Base-by-base conservation (phyloP, 2,113 vertebrate genomes). In the Scolopax mira region DNA sequence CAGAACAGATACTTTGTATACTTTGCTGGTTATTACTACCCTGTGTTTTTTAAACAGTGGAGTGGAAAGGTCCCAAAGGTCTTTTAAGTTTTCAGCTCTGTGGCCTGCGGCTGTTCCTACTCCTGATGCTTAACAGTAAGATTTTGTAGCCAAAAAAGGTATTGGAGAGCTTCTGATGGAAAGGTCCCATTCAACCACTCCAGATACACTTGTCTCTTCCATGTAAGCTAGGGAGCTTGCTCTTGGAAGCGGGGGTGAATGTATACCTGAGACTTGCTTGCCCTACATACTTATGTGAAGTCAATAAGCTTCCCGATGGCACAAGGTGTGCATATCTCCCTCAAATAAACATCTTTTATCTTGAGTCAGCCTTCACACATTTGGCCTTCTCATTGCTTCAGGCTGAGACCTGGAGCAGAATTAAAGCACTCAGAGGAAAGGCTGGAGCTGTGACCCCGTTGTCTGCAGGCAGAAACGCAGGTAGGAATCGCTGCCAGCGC, bases 271-370 rank as follows among this genome's bases (percentile, higher is more conserved):
- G 15, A 5, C n/a, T 77, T 35, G 30, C 44, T 52, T 48, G 18
- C 14, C 2, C 0, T n/a, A 13, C 1, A 0, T 52, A 19, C 55
- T 41, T 37, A 6, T 2, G 4, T 31, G 71, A 82, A 25, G 46
- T 72, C 41, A 72, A 0, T 28, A 33, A 55, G 46, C 46, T 55
- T 72, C 48, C 46, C 7, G 1, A 6, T 44, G 17, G 54, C 55
- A 57, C 64, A 6, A 21, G 19, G 18, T 1, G 8, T 21, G 28
- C 6, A 4, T 48, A 21, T 37, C 30, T 49, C 13, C 57, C 13
- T 44, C 46, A 62, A 13, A 42, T 73, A 51, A 22, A 28, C 3
- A 6, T n/a, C 15, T 54, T 66, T 27, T 64, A 10, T 33, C 70
- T 51, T 2, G 6, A 55, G 37, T 58, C 46, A 69, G 65, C 52